Evolutionary conservation across 1,140 invertebrate species (phyloP).

Genomic region (Pissodes strobi): DNA sequence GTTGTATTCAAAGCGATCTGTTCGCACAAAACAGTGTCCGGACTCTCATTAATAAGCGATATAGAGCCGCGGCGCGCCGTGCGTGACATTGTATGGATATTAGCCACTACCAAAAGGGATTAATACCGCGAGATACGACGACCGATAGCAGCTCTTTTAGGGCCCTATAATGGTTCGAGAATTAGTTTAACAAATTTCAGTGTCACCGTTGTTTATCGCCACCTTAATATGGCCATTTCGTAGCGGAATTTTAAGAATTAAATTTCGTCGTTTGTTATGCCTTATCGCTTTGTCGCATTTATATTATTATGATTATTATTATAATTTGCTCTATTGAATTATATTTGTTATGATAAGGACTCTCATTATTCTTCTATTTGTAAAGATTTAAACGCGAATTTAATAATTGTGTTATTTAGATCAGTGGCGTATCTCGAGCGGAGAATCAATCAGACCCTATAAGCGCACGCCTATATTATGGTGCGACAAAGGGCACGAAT

Average conservation of each 20-base stretch:
- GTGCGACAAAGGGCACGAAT: no score
- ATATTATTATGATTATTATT: no score
- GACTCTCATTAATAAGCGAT: slow-evolving; percentile 49
- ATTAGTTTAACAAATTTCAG: slow-evolving; percentile 38
- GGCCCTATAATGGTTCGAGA: slow-evolving; percentile 30
- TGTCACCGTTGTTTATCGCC: slow-evolving; percentile 28
- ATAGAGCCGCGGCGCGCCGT: slow-evolving; percentile 36
- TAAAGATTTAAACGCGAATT: no score
- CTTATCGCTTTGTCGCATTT: no score
- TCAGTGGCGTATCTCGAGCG: no score
- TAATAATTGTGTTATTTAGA: no score
- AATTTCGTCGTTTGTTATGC: background rate
- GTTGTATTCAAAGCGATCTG: slow-evolving; percentile 9
- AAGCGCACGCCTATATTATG: no score
- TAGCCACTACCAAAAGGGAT: slow-evolving; percentile 39
- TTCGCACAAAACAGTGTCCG: slow-evolving; percentile 18
- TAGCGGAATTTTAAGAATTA: slow-evolving; percentile 11
- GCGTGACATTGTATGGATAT: slow-evolving; percentile 51
- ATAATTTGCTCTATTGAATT: no score
- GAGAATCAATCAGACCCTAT: no score
- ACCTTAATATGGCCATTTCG: slow-evolving; percentile 23
- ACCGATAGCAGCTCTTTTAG: slow-evolving; percentile 33
- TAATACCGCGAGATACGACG: slow-evolving; percentile 30
- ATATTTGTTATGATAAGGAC: no score
- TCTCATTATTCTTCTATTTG: no score